phyloP scores from a whole-genome alignment of 2,888 invertebrate genomes.

The Ormyrus rosae region DNA sequence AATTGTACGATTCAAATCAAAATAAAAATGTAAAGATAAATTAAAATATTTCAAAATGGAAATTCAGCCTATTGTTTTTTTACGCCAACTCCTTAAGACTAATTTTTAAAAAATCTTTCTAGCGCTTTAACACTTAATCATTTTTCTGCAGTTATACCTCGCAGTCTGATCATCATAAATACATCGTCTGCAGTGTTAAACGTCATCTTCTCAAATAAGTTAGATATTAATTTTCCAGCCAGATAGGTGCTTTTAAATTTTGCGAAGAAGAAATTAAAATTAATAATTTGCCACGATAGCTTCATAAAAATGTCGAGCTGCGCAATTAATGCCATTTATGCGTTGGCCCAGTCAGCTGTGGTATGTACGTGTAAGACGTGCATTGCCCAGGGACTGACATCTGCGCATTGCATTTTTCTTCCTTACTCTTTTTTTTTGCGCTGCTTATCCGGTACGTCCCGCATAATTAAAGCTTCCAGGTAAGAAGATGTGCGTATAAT shows the following conservation, averaged over 20 bases:
- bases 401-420: slow-evolving; percentile 26
- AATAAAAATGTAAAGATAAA: too few relatives aligned
- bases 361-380: slow-evolving; percentile 20
- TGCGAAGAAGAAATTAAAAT: slow-evolving; percentile 46
- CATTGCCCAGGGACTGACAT: slow-evolving; percentile 8
- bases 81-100: background rate
- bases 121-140: slow-evolving; percentile 35
- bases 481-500: slow-evolving; percentile 49
- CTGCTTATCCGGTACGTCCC: background rate
- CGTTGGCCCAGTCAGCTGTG: slow-evolving; percentile 51
- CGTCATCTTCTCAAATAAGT: slow-evolving; percentile 52
- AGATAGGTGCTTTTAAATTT: too few relatives aligned
- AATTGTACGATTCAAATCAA: too few relatives aligned
- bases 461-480: slow-evolving; percentile 45
- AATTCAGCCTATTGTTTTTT: too few relatives aligned
- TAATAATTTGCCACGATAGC: slow-evolving; percentile 57
- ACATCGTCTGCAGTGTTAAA: slow-evolving; percentile 28
- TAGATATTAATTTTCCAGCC: slow-evolving; percentile 51
- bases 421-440: background rate
- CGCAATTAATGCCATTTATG: slow-evolving; percentile 47
- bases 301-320: slow-evolving; percentile 51
- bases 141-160: slow-evolving; percentile 40
- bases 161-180: slow-evolving; percentile 17
- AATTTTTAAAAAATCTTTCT: too few relatives aligned
- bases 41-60: too few relatives aligned